These are phyloP conservation scores for Poeciliopsis gracilis DNA, from an alignment of 2,797 vertebrate genomes.

Conservation along the genomic window DNA sequence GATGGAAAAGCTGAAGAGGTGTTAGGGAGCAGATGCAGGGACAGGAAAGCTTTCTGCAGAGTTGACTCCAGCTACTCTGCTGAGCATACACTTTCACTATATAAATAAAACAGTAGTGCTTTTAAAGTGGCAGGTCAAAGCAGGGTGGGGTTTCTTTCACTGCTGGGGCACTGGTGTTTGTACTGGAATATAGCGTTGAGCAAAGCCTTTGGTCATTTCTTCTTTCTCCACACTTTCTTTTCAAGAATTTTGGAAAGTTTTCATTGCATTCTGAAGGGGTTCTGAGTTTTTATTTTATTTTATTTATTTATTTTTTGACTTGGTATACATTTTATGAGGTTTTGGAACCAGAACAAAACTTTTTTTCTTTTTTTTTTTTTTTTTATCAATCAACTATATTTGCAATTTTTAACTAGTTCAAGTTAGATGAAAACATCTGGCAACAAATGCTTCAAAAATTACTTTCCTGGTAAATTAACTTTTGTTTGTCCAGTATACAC, in stretches of 20 bases:
- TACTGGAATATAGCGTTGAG: not conserved
- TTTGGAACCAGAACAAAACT: not conserved
- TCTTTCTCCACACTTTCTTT: not conserved
- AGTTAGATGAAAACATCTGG: not conserved
- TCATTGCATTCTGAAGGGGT: not conserved
- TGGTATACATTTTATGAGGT: not conserved
- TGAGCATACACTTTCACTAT: slow-evolving; percentile 48
- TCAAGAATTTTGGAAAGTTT: not conserved
- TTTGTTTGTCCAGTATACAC: not conserved
- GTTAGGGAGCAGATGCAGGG: slow-evolving; percentile 18
- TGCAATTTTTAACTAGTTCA: not conserved
- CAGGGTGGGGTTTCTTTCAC: slow-evolving; percentile 3
- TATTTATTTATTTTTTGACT: no score
- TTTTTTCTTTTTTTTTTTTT: not conserved
- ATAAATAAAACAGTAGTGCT: slow-evolving; percentile 74
- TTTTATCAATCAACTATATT: not conserved
- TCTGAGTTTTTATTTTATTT: not conserved
- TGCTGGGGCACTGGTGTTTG: slow-evolving; percentile 24
- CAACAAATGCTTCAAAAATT: not conserved
- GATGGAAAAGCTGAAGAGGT: slow-evolving; percentile 48
- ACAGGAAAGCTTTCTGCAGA: slow-evolving; percentile 41
- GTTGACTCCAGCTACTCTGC: slow-evolving; percentile 52
- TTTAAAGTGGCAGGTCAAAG: slow-evolving; percentile 47
- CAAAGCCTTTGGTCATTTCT: not conserved
- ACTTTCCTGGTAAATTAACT: not conserved